Percentiles rank a stretch among this genome's conserved stretches.
Evolutionary conservation across 2,797 vertebrate genomes (phyloP).

Genomic region (Protonibea diacanthus): DNA sequence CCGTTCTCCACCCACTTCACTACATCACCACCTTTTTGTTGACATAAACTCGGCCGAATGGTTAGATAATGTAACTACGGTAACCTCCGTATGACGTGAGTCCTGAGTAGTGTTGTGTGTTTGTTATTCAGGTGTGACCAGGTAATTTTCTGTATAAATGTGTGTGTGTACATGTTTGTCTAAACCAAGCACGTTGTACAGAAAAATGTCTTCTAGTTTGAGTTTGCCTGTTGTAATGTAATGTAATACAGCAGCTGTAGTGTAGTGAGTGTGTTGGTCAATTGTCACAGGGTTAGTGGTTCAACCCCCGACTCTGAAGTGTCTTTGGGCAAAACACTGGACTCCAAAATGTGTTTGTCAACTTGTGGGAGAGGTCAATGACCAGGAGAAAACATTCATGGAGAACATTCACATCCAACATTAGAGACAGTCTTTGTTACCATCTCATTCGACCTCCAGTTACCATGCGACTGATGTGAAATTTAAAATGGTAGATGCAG

Average conservation of each 20-base stretch:
- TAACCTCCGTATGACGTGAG: slow-evolving; percentile 13
- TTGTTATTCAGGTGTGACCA: slow-evolving; percentile 71
- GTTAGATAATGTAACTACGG: not conserved
- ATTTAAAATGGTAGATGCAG: no score
- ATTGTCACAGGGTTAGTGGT: not conserved
- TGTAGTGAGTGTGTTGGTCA: not conserved
- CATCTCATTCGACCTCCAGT: not conserved
- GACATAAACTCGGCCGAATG: not conserved
- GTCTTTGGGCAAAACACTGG: not conserved
- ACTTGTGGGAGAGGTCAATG: not conserved
- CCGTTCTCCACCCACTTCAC: not conserved
- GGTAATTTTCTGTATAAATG: not conserved
- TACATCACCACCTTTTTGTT: slow-evolving; percentile 20
- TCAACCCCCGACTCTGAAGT: not conserved
- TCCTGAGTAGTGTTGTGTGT: slow-evolving; percentile 45
- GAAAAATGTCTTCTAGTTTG: slow-evolving; percentile 14
- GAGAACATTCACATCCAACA: not conserved
- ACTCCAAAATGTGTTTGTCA: not conserved
- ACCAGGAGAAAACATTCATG: not conserved
- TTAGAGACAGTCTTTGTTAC: not conserved
- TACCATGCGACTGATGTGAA: not conserved
- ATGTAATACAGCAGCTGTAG: not conserved
- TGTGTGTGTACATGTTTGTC: slow-evolving; percentile 13
- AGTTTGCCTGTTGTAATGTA: slow-evolving; percentile 5
- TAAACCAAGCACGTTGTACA: not conserved